Conservation (phyloP, 2,113 vertebrate genomes). For the Chlamydotis undulata region DNA sequence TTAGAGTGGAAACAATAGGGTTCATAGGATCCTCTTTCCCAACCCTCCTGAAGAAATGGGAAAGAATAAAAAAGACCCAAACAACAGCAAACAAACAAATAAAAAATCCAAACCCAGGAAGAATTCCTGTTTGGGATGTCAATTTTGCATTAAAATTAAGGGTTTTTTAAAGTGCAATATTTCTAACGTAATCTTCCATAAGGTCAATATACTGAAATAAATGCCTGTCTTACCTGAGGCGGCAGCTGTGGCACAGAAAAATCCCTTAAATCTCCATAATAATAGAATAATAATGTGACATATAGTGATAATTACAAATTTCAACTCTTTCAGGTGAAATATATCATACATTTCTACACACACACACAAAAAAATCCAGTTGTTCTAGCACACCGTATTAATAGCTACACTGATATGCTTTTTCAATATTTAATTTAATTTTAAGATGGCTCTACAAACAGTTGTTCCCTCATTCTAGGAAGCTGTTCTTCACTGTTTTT, state of each 20-base stretch:
- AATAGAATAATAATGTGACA: background rate
- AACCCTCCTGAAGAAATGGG: background rate
- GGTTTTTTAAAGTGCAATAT: fast-evolving
- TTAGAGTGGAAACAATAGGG: background rate
- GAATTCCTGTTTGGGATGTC: background rate
- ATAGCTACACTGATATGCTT: background rate
- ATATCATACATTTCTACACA: background rate
- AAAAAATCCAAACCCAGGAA: too few species aligned
- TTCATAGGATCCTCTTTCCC: background rate
- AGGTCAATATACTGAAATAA: background rate
- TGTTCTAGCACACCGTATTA: background rate
- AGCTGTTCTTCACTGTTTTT: background rate
- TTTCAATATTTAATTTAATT: background rate
- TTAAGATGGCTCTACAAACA: background rate
- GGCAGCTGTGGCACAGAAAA: background rate
- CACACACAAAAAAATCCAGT: background rate
- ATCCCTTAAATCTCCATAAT: background rate
- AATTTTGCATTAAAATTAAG: background rate
- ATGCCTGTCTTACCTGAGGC: background rate
- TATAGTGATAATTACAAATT: background rate
- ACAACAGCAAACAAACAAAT: background rate
- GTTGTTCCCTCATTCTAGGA: background rate
- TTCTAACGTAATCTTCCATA: fast-evolving
- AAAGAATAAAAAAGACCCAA: background rate
- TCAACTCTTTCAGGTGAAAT: background rate